Evolutionary conservation across 1,140 invertebrate genomes (phyloP), one percentile per base, ranked within the genome.

Genomic region (Halictus rubicundus): DNA sequence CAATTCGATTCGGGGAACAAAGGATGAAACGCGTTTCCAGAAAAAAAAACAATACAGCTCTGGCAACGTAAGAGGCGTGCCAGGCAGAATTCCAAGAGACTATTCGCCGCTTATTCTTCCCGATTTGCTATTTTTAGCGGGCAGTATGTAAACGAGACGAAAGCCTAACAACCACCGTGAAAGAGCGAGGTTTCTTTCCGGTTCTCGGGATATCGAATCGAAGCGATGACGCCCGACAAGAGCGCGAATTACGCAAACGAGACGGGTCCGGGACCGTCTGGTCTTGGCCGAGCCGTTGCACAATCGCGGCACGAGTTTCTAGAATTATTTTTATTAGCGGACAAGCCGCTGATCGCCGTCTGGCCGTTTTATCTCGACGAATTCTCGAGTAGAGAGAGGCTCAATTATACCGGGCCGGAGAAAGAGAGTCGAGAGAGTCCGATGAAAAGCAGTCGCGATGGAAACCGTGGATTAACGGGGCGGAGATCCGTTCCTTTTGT

Each of bases 191-290:
- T 1, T 9, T 21, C 2, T 46, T 59, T 46, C 59, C 54, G 37
- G 46, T 80, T 60, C 46, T 19, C 21, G 16, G 76, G 68, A 84
- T n/a, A n/a, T 49, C 19, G 61, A 68, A 52, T 21, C 9, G 54
- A 73, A 76, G 49, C 10, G 57, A 76, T 52, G 68, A 84, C 37
- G 42, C 19, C 27, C 54, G n/a, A 27, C 54, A 32, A 21, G 42
- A 49, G 46, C 16, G 37, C 61, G 57, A 71, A 84, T 84, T 84
- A 80, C 82, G 81, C 77, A 80, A 84, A 84, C 71, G 19, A 27
- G 19, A 37, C 14, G 49, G 75, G 42, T 12, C 14, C 69, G 66
- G 71, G 70, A 64, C 16, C 61, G 52, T 2, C 65, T 80, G 57
- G 74, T 54, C 61, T 19, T 23, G 25, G 4, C 66, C 16, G 59